Evolutionary conservation across 2,797 vertebrate species (phyloP).

Genomic region (Fratercula arctica): DNA sequence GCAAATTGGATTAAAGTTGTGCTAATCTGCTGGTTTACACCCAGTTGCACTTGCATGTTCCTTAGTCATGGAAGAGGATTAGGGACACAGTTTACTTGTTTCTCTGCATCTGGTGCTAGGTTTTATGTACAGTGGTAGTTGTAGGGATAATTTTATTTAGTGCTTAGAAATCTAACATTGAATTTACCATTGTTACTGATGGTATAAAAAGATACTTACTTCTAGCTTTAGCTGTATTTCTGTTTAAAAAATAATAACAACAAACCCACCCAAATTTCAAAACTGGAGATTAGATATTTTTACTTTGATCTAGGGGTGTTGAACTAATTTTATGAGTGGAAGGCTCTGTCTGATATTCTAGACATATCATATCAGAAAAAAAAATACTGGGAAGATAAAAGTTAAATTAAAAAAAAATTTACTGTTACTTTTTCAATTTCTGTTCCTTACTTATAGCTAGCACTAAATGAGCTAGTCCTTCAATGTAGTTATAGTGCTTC

Average conservation of each 20-base stretch:
- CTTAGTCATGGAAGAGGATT: neutral
- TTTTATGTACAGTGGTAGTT: neutral
- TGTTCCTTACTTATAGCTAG: neutral
- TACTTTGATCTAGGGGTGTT: neutral
- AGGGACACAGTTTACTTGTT: neutral
- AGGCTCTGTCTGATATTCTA: neutral
- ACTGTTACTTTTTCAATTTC: neutral
- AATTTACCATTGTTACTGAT: neutral
- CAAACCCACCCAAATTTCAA: neutral
- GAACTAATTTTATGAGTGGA: neutral
- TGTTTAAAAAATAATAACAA: neutral
- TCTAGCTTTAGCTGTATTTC: neutral
- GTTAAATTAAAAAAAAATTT: neutral
- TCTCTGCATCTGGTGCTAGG: neutral
- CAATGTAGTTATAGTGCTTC: neutral
- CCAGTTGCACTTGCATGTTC: neutral
- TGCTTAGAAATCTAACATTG: neutral
- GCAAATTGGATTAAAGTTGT: neutral
- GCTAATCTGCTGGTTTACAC: neutral
- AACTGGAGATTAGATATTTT: neutral
- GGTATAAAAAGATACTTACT: neutral
- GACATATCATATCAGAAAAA: neutral
- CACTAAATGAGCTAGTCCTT: neutral
- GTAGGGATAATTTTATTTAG: neutral
- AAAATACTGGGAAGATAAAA: neutral